Base-by-base conservation (phyloP, 2,888 invertebrate genomes). In the Drosophila subquinaria region DNA sequence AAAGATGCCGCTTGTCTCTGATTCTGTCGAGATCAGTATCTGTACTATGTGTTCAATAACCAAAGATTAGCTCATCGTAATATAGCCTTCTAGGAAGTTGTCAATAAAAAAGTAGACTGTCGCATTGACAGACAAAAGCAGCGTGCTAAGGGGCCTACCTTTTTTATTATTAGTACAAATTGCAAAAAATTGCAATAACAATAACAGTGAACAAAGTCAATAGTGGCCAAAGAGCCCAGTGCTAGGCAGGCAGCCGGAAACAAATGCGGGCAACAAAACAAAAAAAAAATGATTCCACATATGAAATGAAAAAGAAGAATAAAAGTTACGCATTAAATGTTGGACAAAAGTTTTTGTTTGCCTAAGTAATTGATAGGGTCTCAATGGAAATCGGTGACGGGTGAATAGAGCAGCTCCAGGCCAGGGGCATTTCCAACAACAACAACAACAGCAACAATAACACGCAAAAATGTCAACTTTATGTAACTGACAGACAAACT, bases 341-440 rank as follows among this genome's bases (percentile, higher is more conserved):
- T 64, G 68, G 80, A 81, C 66, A 82, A 81, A 80, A 82, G 72
- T 76, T 69, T 83, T 84, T 84, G 87, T 84, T 88, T 88, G 84
- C 45, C 79, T 70, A 83, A 84, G 89, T 87, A 86, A 84, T 88
- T 88, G 84, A 84, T 84, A 88, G 84, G 81, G 86, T 84, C 81
- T 82, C 69, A 79, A 74, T 74, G 74, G 59, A 40, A 56, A 51
- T n/a, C 72, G 47, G 47, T 33, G 63, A 67, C 33, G 57, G 62
- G 51, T 52, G 60, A 48, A 57, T 50, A 33, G 51, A 47, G 53
- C 27, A 57, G 56, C 51, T 65, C 40, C 59, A 57, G 69, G 65
- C 45, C 64, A 69, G 73, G 53, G 67, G 69, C 69, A 69, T 71
- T 73, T 55, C 11, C 76, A 83, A 78, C 69, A 69, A 77, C 69